Base-by-base conservation (phyloP, 2,113 vertebrate species). In the Cephalopterus ornatus region DNA sequence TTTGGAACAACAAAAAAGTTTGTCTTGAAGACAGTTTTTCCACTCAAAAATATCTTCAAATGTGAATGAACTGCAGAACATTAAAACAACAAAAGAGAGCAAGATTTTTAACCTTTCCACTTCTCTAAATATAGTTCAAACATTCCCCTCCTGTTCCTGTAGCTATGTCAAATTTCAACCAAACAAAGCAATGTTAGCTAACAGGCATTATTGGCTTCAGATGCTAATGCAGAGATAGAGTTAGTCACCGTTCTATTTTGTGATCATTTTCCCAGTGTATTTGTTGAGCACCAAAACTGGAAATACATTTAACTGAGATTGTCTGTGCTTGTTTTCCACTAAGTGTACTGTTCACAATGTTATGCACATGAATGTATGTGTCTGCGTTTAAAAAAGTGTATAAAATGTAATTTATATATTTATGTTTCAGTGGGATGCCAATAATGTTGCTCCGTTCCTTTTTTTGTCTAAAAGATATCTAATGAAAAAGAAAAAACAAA, bases 321-420 rank as follows among this genome's bases (percentile, higher is more conserved):
- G 93, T 89, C 94, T 97, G 87, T 97, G 97, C 96, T 95, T 97
- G 90, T 84, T 96, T 96, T 97, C 88, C 89, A 95, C 87, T 91
- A 91, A 97, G 95, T 93, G 94, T 94, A 92, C 93, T 70, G 89
- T 95, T 96, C 71, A 82, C 87, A 37, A 93, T 94, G 77, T 97
- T 96, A 97, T 95, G 96, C 96, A 96, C 90, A 96, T 94, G 97
- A 95, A 96, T 95, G 85, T 96, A 96, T 96, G 95, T 97, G 94
- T 97, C 96, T 97, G 96, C 91, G 94, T 98, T 97, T 93, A 92
- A 97, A 90, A 79, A 95, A 94, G 80, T 97, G 97, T 97, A 95
- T 93, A 95, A 97, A 96, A 82, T 96, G 95, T 96, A 96, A 96
- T 97, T 97, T 96, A 94, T 96, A 96, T 97, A 94, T 97, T 97